These are phyloP conservation scores for Syngnathus scovelli DNA, from an alignment of 2,113 vertebrate species.

Conservation along the genomic window DNA sequence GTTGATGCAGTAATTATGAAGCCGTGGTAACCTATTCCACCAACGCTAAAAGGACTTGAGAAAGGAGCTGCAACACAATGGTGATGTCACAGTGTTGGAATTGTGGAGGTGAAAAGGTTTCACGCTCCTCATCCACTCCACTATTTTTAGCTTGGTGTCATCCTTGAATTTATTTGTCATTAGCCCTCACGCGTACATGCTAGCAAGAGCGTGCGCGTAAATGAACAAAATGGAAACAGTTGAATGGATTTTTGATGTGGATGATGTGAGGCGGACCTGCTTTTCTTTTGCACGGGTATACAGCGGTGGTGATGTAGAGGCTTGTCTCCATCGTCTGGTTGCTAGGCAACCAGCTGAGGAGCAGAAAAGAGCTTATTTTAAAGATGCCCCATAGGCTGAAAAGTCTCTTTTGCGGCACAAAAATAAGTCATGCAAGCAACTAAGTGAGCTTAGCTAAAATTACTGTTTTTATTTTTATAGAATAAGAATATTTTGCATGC, in stretches of 20 bases:
- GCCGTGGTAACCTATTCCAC: conserved; percentile 14
- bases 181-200: conserved; percentile 30
- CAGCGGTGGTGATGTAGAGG: neutral
- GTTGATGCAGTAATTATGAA: conserved; percentile 8
- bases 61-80: conserved; percentile 21
- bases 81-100: conserved; percentile 1
- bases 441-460: neutral
- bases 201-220: neutral
- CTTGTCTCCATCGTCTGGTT: neutral
- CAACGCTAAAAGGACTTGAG: conserved; percentile 11
- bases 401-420: neutral
- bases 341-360: neutral
- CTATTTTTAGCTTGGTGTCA: conserved; percentile 58
- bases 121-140: conserved; percentile 29
- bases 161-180: conserved; percentile 42
- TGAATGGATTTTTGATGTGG: neutral
- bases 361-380: neutral
- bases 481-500: neutral
- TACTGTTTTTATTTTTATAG: neutral
- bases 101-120: conserved; percentile 42
- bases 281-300: neutral
- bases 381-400: neutral
- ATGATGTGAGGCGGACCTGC: neutral
- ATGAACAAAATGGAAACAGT: neutral
- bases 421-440: neutral